Evolutionary conservation across 2,888 invertebrate genomes (phyloP).

Genomic region (Drosophila flavopinicola): DNA sequence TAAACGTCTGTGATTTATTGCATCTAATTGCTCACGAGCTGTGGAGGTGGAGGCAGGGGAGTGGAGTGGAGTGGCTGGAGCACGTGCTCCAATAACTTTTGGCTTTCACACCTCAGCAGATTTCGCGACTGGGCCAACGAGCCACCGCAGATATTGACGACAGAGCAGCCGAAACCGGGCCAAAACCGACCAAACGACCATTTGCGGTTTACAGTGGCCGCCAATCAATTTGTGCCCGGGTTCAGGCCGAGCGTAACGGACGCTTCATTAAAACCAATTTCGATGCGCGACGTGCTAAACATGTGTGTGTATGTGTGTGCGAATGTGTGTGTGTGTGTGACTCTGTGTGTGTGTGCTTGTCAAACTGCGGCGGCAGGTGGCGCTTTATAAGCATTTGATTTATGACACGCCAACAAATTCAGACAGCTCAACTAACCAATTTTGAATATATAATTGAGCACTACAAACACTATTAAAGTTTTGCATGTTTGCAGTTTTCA

Average conservation of each 20-base stretch:
- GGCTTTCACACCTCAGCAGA: constrained; percentile 64
- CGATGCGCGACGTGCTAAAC: constrained; percentile 48
- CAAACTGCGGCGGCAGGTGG: constrained; percentile 31
- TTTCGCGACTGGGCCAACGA: constrained; percentile 45
- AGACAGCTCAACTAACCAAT: constrained; percentile 16
- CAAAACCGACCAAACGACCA: constrained; percentile 23
- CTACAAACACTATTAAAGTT: background rate
- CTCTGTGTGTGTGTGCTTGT: constrained; percentile 12
- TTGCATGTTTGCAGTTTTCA: background rate
- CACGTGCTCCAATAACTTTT: constrained; percentile 78
- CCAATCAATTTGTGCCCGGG: constrained; percentile 53
- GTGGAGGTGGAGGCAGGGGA: background rate
- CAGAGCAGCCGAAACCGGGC: constrained; percentile 1
- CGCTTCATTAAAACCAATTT: constrained; percentile 75
- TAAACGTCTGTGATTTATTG: constrained; percentile 67
- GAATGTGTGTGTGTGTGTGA: background rate
- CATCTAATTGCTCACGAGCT: constrained; percentile 73
- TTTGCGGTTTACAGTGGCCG: constrained; percentile 55
- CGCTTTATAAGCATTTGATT: background rate
- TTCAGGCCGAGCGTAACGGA: constrained; percentile 42
- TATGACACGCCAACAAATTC: background rate
- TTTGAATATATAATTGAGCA: constrained; percentile 6
- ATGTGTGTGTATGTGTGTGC: constrained; percentile 10
- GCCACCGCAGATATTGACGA: constrained; percentile 6
- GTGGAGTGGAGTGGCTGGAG: constrained; percentile 34